These are phyloP conservation scores for Neopipo cinnamomea DNA, from an alignment of 2,113 vertebrate genomes.

Conservation along the genomic window DNA sequence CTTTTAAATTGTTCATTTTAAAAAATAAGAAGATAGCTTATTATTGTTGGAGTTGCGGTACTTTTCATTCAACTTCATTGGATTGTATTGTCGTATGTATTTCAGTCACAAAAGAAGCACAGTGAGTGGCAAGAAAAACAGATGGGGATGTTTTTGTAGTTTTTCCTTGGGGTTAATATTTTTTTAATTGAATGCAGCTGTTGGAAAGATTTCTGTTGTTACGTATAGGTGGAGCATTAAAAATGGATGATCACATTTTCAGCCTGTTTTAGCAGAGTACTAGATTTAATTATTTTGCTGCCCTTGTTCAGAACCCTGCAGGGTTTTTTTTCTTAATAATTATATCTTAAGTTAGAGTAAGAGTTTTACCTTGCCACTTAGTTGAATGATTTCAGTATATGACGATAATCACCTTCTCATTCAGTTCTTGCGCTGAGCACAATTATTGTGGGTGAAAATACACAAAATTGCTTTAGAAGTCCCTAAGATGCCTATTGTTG, in stretches of 20 bases:
- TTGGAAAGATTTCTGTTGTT: slow-evolving; percentile 58
- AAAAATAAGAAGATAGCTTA: slow-evolving; percentile 21
- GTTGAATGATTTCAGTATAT: neutral
- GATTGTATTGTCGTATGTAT: slow-evolving; percentile 42
- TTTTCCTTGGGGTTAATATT: slow-evolving; percentile 70
- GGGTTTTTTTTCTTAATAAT: neutral
- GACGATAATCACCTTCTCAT: neutral
- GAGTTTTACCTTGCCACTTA: neutral
- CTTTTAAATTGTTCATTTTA: slow-evolving; percentile 37
- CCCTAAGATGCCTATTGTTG: neutral
- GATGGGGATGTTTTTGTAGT: slow-evolving; percentile 47
- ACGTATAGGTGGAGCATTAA: slow-evolving; percentile 19
- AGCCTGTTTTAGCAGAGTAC: slow-evolving; percentile 5
- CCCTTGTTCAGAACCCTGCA: slow-evolving; percentile 14
- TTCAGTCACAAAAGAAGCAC: slow-evolving; percentile 49
- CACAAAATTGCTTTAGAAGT: neutral
- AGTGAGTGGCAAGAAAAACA: slow-evolving; percentile 60
- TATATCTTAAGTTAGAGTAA: neutral
- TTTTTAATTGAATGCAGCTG: slow-evolving; percentile 74
- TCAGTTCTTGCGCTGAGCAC: neutral
- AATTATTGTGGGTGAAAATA: neutral
- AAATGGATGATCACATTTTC: slow-evolving; percentile 49
- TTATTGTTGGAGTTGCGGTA: slow-evolving; percentile 47
- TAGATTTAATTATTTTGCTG: slow-evolving; percentile 51
- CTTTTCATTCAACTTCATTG: slow-evolving; percentile 44